Conservation (phyloP, 2,797 vertebrate genomes). For the Phrynocephalus guinanensis region DNA sequence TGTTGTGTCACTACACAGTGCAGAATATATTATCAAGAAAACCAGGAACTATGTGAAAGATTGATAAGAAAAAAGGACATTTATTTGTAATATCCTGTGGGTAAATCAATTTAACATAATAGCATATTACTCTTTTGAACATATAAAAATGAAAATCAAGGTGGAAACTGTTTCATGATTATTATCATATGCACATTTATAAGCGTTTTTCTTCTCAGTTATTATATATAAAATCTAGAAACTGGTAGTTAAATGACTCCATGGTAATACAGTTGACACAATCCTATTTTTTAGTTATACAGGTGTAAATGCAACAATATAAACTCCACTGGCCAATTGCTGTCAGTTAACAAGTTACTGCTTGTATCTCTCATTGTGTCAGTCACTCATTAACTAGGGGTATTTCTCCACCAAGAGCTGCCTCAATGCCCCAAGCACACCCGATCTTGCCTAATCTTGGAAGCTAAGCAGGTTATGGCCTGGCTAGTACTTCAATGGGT, state of each 20-base stretch:
- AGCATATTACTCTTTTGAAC: slow-evolving; percentile 35
- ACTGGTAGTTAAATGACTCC: slow-evolving; percentile 61
- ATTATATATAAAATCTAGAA: neutral
- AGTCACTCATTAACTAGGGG: no score
- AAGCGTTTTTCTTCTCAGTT: neutral
- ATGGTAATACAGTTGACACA: neutral
- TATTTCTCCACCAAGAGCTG: no score
- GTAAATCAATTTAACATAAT: slow-evolving; percentile 40
- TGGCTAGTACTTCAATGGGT: no score
- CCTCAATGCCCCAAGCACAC: no score
- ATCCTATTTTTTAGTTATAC: no score
- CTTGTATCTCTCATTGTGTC: no score
- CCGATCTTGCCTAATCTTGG: no score
- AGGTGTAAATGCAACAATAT: no score
- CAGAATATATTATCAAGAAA: slow-evolving; percentile 55
- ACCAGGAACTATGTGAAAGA: slow-evolving; percentile 41
- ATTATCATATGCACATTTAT: slow-evolving; percentile 20
- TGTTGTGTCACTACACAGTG: slow-evolving; percentile 50
- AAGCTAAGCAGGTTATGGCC: no score
- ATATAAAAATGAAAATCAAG: slow-evolving; percentile 25
- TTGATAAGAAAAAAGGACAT: slow-evolving; percentile 24
- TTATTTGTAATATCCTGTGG: slow-evolving; percentile 42
- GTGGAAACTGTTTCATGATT: neutral
- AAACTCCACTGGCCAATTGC: no score
- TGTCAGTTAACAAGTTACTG: no score